phyloP scores from a whole-genome alignment of 2,797 vertebrate genomes.

The Acrossocheilus fasciatus region DNA sequence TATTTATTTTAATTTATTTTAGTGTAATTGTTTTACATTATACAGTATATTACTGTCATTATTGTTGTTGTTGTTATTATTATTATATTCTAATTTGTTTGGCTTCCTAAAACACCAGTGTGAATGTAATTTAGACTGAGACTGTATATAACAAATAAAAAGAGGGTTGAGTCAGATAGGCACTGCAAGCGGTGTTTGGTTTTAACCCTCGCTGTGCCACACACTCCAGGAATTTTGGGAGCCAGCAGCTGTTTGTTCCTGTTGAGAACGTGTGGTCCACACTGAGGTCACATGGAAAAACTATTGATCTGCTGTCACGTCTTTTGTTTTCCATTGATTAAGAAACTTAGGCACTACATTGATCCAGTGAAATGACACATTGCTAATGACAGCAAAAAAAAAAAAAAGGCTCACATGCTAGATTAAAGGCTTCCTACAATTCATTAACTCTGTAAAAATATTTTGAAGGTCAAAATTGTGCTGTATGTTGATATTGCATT shows the following conservation, averaged over 20 bases:
- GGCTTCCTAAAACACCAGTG: too few relatives aligned
- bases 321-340: background rate
- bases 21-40: too few relatives aligned
- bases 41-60: too few relatives aligned
- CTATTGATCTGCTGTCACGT: background rate
- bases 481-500: background rate
- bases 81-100: too few relatives aligned
- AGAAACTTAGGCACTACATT: background rate
- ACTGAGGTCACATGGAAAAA: background rate
- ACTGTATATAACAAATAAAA: too few relatives aligned
- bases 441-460: background rate
- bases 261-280: slow-evolving; percentile 1
- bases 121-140: too few relatives aligned
- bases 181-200: background rate
- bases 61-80: too few relatives aligned
- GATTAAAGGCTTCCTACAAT: background rate
- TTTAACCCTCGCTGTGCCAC: background rate
- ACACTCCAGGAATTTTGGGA: background rate
- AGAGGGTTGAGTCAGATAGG: too few relatives aligned
- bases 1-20: too few relatives aligned
- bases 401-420: background rate
- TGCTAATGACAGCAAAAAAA: background rate
- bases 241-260: slow-evolving; percentile 23
- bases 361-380: background rate
- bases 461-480: background rate